Conservation (phyloP, 2,888 invertebrate species). For the Oscheius onirici region DNA sequence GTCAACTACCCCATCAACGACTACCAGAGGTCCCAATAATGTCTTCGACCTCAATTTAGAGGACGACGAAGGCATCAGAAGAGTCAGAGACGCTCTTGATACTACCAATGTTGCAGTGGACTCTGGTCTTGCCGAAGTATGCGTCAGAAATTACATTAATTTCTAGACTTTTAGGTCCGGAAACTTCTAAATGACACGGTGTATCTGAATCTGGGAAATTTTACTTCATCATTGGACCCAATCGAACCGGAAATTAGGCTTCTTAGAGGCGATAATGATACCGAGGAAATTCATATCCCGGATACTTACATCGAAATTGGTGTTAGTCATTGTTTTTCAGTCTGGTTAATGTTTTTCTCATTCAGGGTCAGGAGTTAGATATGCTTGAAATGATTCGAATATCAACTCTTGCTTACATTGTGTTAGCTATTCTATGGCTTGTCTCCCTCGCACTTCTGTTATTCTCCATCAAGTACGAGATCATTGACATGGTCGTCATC, state of each 20-base stretch:
- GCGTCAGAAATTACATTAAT: not conserved
- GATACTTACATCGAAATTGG: slow-evolving; percentile 38
- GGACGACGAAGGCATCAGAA: not conserved
- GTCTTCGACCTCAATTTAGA: not conserved
- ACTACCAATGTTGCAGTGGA: not conserved
- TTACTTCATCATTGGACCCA: not conserved
- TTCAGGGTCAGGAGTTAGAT: slow-evolving; percentile 52
- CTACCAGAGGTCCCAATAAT: not conserved
- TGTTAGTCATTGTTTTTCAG: not conserved
- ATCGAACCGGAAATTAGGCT: not conserved
- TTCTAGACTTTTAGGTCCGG: slow-evolving; percentile 1
- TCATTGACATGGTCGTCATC: slow-evolving; percentile 59
- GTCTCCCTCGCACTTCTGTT: slow-evolving; percentile 55
- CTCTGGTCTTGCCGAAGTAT: not conserved
- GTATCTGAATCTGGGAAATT: not conserved
- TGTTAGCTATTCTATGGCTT: slow-evolving; percentile 57
- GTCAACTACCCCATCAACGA: not conserved
- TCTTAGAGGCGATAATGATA: slow-evolving; percentile 33
- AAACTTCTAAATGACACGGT: slow-evolving; percentile 15
- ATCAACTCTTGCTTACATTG: slow-evolving; percentile 62
- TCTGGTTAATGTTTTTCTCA: no score
- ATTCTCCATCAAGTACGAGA: slow-evolving; percentile 54
- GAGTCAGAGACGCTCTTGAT: not conserved
- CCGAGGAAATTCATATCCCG: slow-evolving; percentile 45
- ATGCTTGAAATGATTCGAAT: slow-evolving; percentile 62